Conservation (phyloP, 2,113 vertebrate genomes). For the Pygoscelis adeliae region DNA sequence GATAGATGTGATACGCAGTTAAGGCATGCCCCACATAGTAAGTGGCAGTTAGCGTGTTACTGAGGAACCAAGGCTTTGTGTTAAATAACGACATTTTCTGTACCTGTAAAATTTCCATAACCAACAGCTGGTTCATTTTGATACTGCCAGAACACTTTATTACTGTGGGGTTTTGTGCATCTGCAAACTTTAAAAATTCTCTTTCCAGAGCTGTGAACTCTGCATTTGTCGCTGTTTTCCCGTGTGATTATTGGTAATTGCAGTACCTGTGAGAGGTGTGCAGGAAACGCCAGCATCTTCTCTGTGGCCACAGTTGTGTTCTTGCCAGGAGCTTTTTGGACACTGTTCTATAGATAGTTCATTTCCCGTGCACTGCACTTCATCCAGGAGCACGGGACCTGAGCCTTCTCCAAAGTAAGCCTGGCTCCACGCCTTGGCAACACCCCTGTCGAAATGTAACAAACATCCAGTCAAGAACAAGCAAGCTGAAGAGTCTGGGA, state of each 20-base stretch:
- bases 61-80: neutral
- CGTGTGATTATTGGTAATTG: neutral
- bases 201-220: neutral
- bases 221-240: neutral
- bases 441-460: constrained; percentile 75
- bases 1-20: neutral
- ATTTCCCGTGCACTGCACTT: constrained; percentile 92
- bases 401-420: constrained; percentile 89
- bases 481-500: neutral
- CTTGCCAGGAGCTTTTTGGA: constrained; percentile 86
- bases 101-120: neutral
- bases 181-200: neutral
- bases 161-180: neutral
- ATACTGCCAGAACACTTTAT: neutral
- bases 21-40: neutral
- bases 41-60: neutral
- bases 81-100: neutral
- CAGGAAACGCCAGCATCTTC: constrained; percentile 96
- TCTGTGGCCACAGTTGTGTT: constrained; percentile 93
- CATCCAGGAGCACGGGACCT: constrained; percentile 88
- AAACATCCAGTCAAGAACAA: neutral
- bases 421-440: constrained; percentile 86
- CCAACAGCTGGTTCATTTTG: neutral
- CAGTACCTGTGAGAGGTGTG: constrained; percentile 84
- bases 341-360: constrained; percentile 95